phyloP scores from a whole-genome alignment of 1,140 invertebrate species.

The Brachionus asplanchnoidis region DNA sequence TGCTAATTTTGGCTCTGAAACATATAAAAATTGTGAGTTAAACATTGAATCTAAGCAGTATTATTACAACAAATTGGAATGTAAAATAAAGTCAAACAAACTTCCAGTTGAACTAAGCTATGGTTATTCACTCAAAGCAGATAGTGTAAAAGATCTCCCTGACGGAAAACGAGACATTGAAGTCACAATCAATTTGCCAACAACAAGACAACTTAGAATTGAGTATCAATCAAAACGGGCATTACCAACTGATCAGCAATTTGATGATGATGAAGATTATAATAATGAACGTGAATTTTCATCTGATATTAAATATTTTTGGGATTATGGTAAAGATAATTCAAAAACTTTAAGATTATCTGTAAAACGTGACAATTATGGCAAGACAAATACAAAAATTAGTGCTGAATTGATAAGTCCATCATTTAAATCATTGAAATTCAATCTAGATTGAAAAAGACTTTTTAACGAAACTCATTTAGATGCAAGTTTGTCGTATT shows the following conservation, averaged over 20 bases:
- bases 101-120: slow-evolving; percentile 27
- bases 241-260: neutral
- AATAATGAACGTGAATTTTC: slow-evolving; percentile 27
- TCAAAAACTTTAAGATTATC: neutral
- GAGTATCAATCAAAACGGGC: neutral
- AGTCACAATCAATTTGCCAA: neutral
- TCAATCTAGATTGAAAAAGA: neutral
- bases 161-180: slow-evolving; percentile 29
- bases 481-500: neutral
- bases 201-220: slow-evolving; percentile 8
- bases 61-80: slow-evolving; percentile 12
- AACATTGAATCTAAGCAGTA: slow-evolving; percentile 22
- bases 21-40: slow-evolving; percentile 16
- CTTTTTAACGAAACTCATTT: neutral
- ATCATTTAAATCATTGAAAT: slow-evolving; percentile 37
- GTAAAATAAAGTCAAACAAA: slow-evolving; percentile 22
- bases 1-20: neutral
- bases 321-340: neutral
- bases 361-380: slow-evolving; percentile 24
- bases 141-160: neutral
- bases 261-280: slow-evolving; percentile 3
- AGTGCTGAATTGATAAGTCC: neutral
- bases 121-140: slow-evolving; percentile 21
- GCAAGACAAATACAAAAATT: neutral
- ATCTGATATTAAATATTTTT: neutral